A percentile compares a stretch with the other conserved stretches of the same genome.
Evolutionary conservation across 2,888 invertebrate genomes (phyloP).

Genomic region (Trichogramma dendrolimi): DNA sequence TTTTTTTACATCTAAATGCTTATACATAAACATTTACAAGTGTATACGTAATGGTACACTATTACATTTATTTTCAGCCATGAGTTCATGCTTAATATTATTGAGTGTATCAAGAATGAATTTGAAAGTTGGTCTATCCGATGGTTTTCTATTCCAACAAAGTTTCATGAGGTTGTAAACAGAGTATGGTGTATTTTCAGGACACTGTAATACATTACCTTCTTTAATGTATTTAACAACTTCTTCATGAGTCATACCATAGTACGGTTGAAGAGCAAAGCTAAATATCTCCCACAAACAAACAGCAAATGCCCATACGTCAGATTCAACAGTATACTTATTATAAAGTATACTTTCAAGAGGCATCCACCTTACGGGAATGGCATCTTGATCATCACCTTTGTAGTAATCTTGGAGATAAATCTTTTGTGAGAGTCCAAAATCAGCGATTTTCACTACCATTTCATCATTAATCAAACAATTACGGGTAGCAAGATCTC

Average conservation of each 20-base stretch:
- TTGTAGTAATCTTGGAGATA: conserved; percentile 93
- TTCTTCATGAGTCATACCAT: conserved; percentile 95
- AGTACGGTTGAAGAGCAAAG: conserved; percentile 93
- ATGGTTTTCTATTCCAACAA: conserved; percentile 87
- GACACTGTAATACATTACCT: conserved; percentile 84
- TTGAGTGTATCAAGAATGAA: conserved; percentile 76
- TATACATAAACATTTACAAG: conserved; percentile 34
- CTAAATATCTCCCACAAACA: conserved; percentile 97
- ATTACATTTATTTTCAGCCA: conserved; percentile 45
- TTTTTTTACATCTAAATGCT: conserved; percentile 8
- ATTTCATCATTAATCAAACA: conserved; percentile 91
- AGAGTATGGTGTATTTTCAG: conserved; percentile 82
- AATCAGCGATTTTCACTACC: conserved; percentile 96
- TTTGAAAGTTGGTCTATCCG: conserved; percentile 80
- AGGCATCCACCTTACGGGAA: conserved; percentile 98
- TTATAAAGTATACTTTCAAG: conserved; percentile 93
- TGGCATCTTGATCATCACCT: conserved; percentile 91
- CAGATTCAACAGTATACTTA: conserved; percentile 92
- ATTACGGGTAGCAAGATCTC: conserved; percentile 92
- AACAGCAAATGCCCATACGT: conserved; percentile 97
- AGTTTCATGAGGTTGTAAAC: conserved; percentile 89
- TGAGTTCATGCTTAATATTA: conserved; percentile 57
- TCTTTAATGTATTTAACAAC: conserved; percentile 92
- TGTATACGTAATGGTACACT: conserved; percentile 46
- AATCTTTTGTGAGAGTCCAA: conserved; percentile 92